Base-by-base conservation (phyloP, 2,797 vertebrate genomes). In the Arrhamphus sclerolepis region DNA sequence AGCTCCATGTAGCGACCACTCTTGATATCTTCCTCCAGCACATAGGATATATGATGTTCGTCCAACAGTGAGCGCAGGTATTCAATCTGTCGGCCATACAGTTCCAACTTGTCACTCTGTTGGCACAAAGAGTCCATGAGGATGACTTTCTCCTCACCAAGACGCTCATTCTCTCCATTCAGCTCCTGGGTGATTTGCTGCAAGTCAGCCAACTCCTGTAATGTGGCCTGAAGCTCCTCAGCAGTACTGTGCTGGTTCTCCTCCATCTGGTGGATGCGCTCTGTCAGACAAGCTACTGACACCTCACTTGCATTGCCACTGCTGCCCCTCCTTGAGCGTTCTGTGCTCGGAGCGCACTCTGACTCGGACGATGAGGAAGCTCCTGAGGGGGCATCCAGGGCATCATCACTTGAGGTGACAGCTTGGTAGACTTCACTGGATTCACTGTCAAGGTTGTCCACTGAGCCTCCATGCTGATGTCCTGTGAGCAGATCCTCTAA, bases 71-170 rank as follows among this genome's bases (percentile, higher is more conserved):
- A 96, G 34, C 95, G 95, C 60, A 98, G 93, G 72, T 98, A 98
- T 56, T 99, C 97, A 0, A 97, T 94, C 77, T 98, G 96, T 1
- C 96, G 93, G 24, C 96, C 93, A 16, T 96, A 96, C 56, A 94
- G 93, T 54, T 98, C 97, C 52, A 98, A 79, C 67, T 96, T 96
- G 83, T 98, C 97, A 0, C 96, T 97, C 65, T 98, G 97, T 80
- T 99, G 96, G 80, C 97, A 98, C 60, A 99, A 83, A 0, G 97
- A 98, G 82, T 98, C 97, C 97, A 98, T 95, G 14, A 99, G 95
- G 65, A 99, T 95, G 34, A 93, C 93, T 79, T 98, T 98, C 77
- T 99, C 97, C 64, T 99, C 97, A 0, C 97, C 96, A 0, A 99
- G 93, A 8, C 96, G 90, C 78, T 99, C 97, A 0, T 99, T 99